Conservation (phyloP, 1,140 invertebrate species). For the Drosophila parvula region DNA sequence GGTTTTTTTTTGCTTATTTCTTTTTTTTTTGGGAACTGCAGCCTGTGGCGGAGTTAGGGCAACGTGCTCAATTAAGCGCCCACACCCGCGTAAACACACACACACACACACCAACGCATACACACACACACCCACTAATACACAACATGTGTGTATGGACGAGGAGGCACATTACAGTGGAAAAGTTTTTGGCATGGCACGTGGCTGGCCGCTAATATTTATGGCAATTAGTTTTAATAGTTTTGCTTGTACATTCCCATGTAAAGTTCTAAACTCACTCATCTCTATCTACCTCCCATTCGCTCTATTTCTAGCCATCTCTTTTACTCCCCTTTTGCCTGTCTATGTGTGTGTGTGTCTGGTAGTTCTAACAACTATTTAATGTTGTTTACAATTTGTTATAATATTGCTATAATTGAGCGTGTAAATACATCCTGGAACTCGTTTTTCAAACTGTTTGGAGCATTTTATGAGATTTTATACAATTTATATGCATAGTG, state of each 20-base stretch:
- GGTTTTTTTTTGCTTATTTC: slow-evolving; percentile 24
- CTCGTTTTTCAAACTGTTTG: slow-evolving; percentile 20
- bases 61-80: slow-evolving; percentile 77
- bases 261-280: slow-evolving; percentile 63
- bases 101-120: background rate
- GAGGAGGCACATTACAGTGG: slow-evolving; percentile 13
- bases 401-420: slow-evolving; percentile 49
- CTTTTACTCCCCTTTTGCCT: background rate
- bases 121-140: slow-evolving; percentile 12
- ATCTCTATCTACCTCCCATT: slow-evolving; percentile 2
- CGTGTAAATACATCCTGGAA: slow-evolving; percentile 9
- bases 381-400: slow-evolving; percentile 72
- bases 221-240: slow-evolving; percentile 82
- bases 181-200: slow-evolving; percentile 68
- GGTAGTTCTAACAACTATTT: slow-evolving; percentile 60
- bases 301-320: background rate
- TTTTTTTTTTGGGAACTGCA: slow-evolving; percentile 46
- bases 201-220: slow-evolving; percentile 78
- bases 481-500: background rate
- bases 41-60: slow-evolving; percentile 48
- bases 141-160: slow-evolving; percentile 9
- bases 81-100: slow-evolving; percentile 8
- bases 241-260: slow-evolving; percentile 75
- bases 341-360: slow-evolving; percentile 20
- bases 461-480: background rate